Conservation (phyloP, 2,888 invertebrate species). For the Encarsia formosa region DNA sequence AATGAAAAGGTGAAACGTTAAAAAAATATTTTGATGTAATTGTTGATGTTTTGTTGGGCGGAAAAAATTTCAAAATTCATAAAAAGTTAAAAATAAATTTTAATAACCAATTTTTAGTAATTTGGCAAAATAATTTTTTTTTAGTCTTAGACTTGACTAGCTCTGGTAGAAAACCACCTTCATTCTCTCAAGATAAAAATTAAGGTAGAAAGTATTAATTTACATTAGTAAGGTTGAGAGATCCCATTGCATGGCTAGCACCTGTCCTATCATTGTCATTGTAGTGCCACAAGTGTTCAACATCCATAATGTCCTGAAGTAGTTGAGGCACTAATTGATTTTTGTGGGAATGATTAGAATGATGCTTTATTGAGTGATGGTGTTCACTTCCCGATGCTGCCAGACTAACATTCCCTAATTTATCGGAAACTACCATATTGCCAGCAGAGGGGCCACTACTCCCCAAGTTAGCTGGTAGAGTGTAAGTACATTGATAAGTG, state of each 20-base stretch:
- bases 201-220: too few species aligned
- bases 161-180: too few species aligned
- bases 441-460: slow-evolving; percentile 57
- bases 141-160: too few species aligned
- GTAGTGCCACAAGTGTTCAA: slow-evolving; percentile 93
- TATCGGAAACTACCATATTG: slow-evolving; percentile 50
- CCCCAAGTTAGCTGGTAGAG: slow-evolving; percentile 64
- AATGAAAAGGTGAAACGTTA: too few species aligned
- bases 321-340: slow-evolving; percentile 47
- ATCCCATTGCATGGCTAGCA: slow-evolving; percentile 51
- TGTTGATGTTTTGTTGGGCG: too few species aligned
- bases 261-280: slow-evolving; percentile 75
- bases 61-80: too few species aligned
- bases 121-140: too few species aligned
- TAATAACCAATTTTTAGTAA: too few species aligned
- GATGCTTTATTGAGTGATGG: slow-evolving; percentile 45
- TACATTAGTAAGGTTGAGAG: slow-evolving; percentile 24
- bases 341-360: slow-evolving; percentile 48
- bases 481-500: slow-evolving; percentile 92
- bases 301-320: slow-evolving; percentile 87
- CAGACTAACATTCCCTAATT: slow-evolving; percentile 43
- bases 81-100: too few species aligned
- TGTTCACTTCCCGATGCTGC: slow-evolving; percentile 46
- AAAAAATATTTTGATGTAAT: too few species aligned
- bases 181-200: too few species aligned